phyloP scores from a whole-genome alignment of 1,140 invertebrate genomes.

The Piezodorus guildinii region DNA sequence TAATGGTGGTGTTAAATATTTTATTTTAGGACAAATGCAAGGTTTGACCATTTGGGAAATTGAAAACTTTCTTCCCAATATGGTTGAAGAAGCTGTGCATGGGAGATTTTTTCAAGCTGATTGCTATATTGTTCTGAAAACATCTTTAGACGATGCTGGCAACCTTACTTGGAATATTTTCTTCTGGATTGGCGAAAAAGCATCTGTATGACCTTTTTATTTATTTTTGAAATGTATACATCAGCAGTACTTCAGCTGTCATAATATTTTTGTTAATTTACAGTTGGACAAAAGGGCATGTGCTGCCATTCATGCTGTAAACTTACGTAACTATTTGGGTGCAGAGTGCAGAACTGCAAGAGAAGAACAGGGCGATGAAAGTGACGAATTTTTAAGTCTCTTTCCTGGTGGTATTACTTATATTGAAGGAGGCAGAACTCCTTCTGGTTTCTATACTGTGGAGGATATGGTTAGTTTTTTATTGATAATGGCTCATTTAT shows the following conservation, averaged over 20 bases:
- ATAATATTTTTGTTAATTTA: conserved; percentile 21
- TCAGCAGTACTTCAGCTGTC: not conserved
- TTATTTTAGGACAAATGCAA: conserved; percentile 52
- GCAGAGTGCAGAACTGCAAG: conserved; percentile 93
- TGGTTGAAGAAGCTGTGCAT: conserved; percentile 51
- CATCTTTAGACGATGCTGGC: conserved; percentile 72
- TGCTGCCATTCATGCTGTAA: conserved; percentile 97
- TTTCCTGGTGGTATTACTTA: conserved; percentile 91
- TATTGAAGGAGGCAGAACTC: conserved; percentile 90
- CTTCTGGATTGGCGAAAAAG: conserved; percentile 97
- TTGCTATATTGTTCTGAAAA: conserved; percentile 96
- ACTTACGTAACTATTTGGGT: conserved; percentile 89
- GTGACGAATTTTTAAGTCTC: conserved; percentile 85
- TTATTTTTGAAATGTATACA: too few relatives aligned
- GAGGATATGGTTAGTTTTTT: conserved; percentile 63
- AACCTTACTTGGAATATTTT: conserved; percentile 89
- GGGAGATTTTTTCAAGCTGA: conserved; percentile 99
- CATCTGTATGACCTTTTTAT: conserved; percentile 53
- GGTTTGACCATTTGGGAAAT: conserved; percentile 94
- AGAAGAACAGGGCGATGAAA: conserved; percentile 94
- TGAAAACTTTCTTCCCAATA: conserved; percentile 95
- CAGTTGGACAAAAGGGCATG: conserved; percentile 95
- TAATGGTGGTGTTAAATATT: not conserved
- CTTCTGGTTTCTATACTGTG: conserved; percentile 94
- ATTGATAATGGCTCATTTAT: not conserved